A percentile compares a stretch with the other conserved stretches of the same genome.
These are phyloP conservation scores for Scaptodrosophila latifasciaeformis DNA, from an alignment of 2,888 invertebrate species.

Conservation along the genomic window DNA sequence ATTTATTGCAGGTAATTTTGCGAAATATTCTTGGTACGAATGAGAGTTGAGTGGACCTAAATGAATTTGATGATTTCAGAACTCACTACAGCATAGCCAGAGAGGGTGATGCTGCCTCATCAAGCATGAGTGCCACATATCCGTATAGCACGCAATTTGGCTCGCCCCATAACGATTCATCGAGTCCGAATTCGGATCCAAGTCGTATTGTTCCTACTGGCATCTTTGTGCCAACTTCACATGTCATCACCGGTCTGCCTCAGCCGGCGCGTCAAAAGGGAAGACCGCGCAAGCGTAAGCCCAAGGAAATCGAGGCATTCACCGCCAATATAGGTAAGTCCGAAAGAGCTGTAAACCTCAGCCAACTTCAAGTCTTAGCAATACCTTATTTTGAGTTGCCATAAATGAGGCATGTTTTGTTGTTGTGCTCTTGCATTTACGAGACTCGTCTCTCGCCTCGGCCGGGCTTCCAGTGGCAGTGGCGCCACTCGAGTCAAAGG, in stretches of 20 bases:
- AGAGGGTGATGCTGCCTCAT: slow-evolving; percentile 70
- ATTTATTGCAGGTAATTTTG: slow-evolving; percentile 85
- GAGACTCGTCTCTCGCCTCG: too few species aligned
- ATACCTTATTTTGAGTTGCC: background rate
- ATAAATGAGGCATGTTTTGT: slow-evolving; percentile 1
- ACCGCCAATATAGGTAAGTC: slow-evolving; percentile 88
- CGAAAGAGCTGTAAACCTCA: slow-evolving; percentile 17
- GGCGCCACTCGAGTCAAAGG: slow-evolving; percentile 11
- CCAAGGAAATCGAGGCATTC: slow-evolving; percentile 91
- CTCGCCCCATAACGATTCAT: slow-evolving; percentile 74
- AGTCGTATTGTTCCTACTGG: slow-evolving; percentile 75
- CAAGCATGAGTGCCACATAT: slow-evolving; percentile 76
- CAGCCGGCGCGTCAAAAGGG: slow-evolving; percentile 90
- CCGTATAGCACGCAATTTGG: slow-evolving; percentile 77
- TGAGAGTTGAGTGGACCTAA: background rate
- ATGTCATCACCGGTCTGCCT: slow-evolving; percentile 78
- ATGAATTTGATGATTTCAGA: slow-evolving; percentile 57
- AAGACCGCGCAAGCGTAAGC: slow-evolving; percentile 93
- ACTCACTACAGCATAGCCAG: slow-evolving; percentile 74
- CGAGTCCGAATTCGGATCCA: slow-evolving; percentile 74
- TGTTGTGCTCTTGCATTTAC: background rate
- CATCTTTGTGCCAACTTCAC: slow-evolving; percentile 77
- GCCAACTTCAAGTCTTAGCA: background rate
- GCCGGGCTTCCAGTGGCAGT: too few species aligned
- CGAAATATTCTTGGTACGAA: background rate